Evolutionary conservation across 2,888 invertebrate species (phyloP).

Genomic region (Halictus quadricinctus): DNA sequence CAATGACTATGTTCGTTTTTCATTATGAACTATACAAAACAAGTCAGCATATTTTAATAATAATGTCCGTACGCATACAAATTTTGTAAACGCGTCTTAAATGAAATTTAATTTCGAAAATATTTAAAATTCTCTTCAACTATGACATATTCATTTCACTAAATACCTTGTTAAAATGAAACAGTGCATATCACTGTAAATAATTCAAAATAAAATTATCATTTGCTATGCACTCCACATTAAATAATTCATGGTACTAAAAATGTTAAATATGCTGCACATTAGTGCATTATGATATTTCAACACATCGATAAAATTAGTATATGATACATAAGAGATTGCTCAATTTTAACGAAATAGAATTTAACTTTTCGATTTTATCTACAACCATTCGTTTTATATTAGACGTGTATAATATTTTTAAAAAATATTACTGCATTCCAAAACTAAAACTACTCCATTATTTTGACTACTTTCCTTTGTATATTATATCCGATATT

Average conservation of each 20-base stretch:
- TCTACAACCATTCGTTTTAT: slow-evolving; percentile 26
- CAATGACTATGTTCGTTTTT: slow-evolving; percentile 39
- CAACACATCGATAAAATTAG: not conserved
- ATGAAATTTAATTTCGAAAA: slow-evolving; percentile 3
- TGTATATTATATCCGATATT: not conserved
- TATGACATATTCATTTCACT: not conserved
- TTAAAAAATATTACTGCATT: slow-evolving; percentile 35
- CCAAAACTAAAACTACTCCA: slow-evolving; percentile 35
- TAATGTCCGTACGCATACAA: not conserved
- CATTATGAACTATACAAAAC: slow-evolving; percentile 38
- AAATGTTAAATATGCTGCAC: not conserved
- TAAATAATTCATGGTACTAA: slow-evolving; percentile 24
- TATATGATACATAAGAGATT: slow-evolving; percentile 24
- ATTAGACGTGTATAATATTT: slow-evolving; percentile 29
- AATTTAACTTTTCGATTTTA: slow-evolving; percentile 26
- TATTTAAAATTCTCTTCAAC: not conserved
- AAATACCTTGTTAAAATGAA: not conserved
- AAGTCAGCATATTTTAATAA: slow-evolving; percentile 14
- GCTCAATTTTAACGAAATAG: slow-evolving; percentile 22
- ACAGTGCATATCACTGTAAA: not conserved
- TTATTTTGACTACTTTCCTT: slow-evolving; percentile 28
- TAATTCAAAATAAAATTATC: slow-evolving; percentile 11
- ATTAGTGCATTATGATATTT: slow-evolving; percentile 1
- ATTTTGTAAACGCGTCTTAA: slow-evolving; percentile 3
- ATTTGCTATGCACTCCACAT: not conserved